Evolutionary conservation across 2,113 vertebrate genomes (phyloP).

Genomic region (Egretta garzetta): DNA sequence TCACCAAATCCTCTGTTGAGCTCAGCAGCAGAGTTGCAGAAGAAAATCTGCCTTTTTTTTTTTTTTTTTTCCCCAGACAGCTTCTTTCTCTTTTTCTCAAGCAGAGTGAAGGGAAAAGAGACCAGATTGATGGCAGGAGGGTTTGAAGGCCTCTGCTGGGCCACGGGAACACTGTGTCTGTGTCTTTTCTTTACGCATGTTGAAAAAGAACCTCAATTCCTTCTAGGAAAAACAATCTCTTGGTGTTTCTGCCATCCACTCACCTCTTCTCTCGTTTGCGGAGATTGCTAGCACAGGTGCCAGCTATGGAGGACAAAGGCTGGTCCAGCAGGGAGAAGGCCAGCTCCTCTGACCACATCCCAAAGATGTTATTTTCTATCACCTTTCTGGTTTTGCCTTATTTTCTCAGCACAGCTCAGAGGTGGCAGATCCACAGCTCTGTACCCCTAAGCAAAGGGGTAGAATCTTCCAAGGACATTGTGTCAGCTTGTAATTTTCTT

Average conservation of each 20-base stretch:
- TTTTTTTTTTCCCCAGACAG: background rate
- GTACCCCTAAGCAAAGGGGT: background rate
- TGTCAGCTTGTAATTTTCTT: conserved; percentile 1
- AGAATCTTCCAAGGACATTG: background rate
- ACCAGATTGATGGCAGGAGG: background rate
- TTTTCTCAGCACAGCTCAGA: background rate
- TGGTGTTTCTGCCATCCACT: background rate
- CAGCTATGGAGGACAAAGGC: background rate
- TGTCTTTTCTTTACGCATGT: background rate
- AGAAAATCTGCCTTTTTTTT: background rate
- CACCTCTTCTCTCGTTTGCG: background rate
- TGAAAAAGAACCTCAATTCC: background rate
- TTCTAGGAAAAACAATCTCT: background rate
- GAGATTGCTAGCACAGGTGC: background rate
- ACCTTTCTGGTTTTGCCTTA: background rate
- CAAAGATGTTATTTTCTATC: background rate
- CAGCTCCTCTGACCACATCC: background rate
- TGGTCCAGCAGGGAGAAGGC: background rate
- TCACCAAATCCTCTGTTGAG: background rate
- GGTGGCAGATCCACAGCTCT: background rate
- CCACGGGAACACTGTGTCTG: background rate
- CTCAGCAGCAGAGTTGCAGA: background rate
- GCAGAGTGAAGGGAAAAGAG: background rate
- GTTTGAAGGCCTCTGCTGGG: background rate
- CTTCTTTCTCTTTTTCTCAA: background rate